Base-by-base conservation (phyloP, 2,797 vertebrate genomes). In the Psittacula derbiana region DNA sequence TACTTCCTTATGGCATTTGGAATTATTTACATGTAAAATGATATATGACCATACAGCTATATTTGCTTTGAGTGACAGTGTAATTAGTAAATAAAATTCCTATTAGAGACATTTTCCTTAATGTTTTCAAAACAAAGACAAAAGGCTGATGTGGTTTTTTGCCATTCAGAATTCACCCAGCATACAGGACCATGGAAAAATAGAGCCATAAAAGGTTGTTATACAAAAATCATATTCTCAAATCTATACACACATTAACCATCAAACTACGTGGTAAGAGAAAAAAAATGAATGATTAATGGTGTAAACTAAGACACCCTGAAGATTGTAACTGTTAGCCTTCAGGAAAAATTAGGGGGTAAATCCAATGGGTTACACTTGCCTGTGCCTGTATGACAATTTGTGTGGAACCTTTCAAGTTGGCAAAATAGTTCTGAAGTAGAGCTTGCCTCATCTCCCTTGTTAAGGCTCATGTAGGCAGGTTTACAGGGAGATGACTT, bases 381-480 rank as follows among this genome's bases (percentile, higher is more conserved):
- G 10, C 11, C 46, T 30, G 4, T 36, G 21, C 16, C 46, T 67
- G 6, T 3, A 60, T 4, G 8, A 55, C 73, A 55, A 64, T 12
- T 10, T 41, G 12, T 4, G 47, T 50, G 36, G 40, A 80, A n/a
- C 4, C 6, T 49, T 53, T 21, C 11, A 31, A 43, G 8, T 31
- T 49, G 4, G 47, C 31, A 24, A 72, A 86, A 58, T 1, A 67
- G 15, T 53, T 60, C 14, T 25, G 1, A 72, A 67, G 13, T 9
- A 61, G 9, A 57, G 5, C 8, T 41, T 33, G 18, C 28, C 38
- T 89, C 24, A n/a, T 18, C 38, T 46, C 13, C 10, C 2, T 28
- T 8, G 2, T 10, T 50, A 31, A 82, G 33, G 28, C 3, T 41
- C 1, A 8, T 0, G 5, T 3, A 83, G 33, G 20, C 50, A 66